phyloP scores from a whole-genome alignment of 1,140 invertebrate genomes.

The Drosophila tristis region DNA sequence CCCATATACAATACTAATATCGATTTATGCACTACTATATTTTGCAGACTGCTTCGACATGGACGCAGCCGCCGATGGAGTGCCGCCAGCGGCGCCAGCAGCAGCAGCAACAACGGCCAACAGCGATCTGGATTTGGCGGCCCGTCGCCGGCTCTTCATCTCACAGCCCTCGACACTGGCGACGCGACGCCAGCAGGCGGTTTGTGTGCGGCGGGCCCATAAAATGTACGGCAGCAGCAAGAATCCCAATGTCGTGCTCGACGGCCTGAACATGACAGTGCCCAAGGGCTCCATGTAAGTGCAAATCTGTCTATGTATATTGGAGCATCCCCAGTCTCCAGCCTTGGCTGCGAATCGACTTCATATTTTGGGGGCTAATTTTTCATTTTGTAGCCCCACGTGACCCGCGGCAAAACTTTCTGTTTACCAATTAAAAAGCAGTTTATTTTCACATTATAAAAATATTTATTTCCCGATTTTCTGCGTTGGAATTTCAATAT shows the following conservation, averaged over 20 bases:
- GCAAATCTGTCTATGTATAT: conserved; percentile 1
- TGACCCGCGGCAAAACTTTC: background rate
- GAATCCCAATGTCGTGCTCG: conserved; percentile 93
- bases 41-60: conserved; percentile 63
- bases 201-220: conserved; percentile 91
- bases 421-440: too few relatives aligned
- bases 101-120: conserved; percentile 58
- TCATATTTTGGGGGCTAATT: too few relatives aligned
- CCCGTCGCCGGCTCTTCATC: conserved; percentile 84
- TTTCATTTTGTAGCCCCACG: background rate
- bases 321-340: background rate
- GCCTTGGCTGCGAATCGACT: too few relatives aligned
- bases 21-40: conserved; percentile 39
- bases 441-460: too few relatives aligned
- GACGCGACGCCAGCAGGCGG: conserved; percentile 90
- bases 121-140: conserved; percentile 76
- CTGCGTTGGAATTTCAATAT: too few relatives aligned
- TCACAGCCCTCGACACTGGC: conserved; percentile 90
- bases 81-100: conserved; percentile 71
- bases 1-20: conserved; percentile 30
- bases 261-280: conserved; percentile 95
- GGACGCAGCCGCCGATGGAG: conserved; percentile 78
- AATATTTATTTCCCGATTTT: too few relatives aligned
- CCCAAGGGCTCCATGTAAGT: conserved; percentile 96
- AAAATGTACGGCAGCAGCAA: conserved; percentile 94